phyloP scores from a whole-genome alignment of 2,113 vertebrate genomes.

The Loxodonta africana region DNA sequence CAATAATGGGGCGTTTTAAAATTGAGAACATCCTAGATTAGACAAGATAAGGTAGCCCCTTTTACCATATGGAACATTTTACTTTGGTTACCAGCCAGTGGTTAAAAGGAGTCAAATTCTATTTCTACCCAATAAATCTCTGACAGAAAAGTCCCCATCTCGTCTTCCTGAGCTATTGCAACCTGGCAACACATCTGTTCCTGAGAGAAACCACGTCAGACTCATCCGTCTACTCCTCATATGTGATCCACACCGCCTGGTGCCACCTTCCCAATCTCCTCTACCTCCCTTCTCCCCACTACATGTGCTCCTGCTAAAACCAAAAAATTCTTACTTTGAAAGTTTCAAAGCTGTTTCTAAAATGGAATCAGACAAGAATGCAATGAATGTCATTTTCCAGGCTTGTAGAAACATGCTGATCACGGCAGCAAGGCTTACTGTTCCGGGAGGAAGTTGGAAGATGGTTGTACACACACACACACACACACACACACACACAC shows the following conservation, averaged over 20 bases:
- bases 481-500: neutral
- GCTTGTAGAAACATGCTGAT: slow-evolving; percentile 29
- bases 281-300: neutral
- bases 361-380: slow-evolving; percentile 32
- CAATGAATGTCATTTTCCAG: slow-evolving; percentile 57
- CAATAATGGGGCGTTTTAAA: neutral
- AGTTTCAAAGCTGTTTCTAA: slow-evolving; percentile 60
- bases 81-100: slow-evolving; percentile 30
- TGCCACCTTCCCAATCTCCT: neutral
- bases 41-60: neutral
- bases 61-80: neutral
- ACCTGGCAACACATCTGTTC: slow-evolving; percentile 67
- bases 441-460: neutral
- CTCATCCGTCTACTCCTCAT: neutral
- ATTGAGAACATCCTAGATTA: neutral
- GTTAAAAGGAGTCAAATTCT: slow-evolving; percentile 22
- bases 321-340: neutral
- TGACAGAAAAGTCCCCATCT: neutral
- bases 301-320: neutral
- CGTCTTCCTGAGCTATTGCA: slow-evolving; percentile 46
- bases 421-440: neutral
- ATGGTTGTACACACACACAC: neutral
- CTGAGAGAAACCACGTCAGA: neutral
- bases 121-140: neutral
- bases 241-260: neutral